These are phyloP conservation scores for Mallateleia sp. DNA, from an alignment of 2,888 invertebrate species.

Conservation along the genomic window DNA sequence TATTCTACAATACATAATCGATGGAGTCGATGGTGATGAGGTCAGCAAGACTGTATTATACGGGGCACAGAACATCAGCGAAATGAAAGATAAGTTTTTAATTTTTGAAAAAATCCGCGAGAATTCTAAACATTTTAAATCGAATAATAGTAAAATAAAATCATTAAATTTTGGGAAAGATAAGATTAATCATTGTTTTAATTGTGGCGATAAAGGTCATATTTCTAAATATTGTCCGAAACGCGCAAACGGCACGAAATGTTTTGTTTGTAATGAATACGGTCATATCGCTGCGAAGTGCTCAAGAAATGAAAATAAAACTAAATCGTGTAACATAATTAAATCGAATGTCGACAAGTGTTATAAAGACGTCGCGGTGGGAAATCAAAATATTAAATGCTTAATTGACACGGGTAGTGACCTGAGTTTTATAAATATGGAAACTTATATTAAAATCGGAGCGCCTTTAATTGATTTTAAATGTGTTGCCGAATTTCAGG, in stretches of 20 bases:
- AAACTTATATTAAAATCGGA: slow-evolving; percentile 42
- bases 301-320: not conserved
- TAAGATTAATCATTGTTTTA: slow-evolving; percentile 13
- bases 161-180: not conserved
- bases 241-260: slow-evolving; percentile 9
- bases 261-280: slow-evolving; percentile 35
- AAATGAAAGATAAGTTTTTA: not conserved
- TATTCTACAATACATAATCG: no score
- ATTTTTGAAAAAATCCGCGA: not conserved
- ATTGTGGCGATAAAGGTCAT: slow-evolving; percentile 32
- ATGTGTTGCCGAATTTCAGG: slow-evolving; percentile 37
- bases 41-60: no score
- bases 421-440: slow-evolving; percentile 39
- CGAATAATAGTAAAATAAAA: not conserved
- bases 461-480: slow-evolving; percentile 3
- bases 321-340: not conserved
- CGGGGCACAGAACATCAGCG: no score
- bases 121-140: no score
- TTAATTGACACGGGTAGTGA: no score
- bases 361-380: slow-evolving; percentile 42
- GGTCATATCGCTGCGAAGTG: slow-evolving; percentile 27
- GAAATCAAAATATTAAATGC: slow-evolving; percentile 33
- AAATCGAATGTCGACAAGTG: slow-evolving; percentile 22
- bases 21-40: no score
- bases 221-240: slow-evolving; percentile 22